Base-by-base conservation (phyloP, 1,140 invertebrate species). In the Drosophila nigromelanica region DNA sequence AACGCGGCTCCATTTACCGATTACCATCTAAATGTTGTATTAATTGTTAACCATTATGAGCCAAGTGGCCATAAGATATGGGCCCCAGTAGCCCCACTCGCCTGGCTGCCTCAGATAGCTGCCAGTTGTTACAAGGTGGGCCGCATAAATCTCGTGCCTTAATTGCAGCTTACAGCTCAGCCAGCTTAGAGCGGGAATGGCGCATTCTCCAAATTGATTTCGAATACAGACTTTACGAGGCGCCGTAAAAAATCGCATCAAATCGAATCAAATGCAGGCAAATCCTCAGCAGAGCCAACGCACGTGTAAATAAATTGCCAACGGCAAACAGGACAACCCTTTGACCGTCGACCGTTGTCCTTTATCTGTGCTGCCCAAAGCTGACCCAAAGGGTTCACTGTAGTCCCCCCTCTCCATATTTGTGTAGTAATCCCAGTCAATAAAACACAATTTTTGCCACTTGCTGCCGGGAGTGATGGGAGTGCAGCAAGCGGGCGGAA, bases 231-330 rank as follows among this genome's bases (percentile, higher is more conserved):
- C 58, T 83, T 83, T 83, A 83, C 52, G 62, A 80, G 73, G 18
- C 18, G 72, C 62, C 83, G 80, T 87, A 87, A 87, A 86, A 76
- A 79, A 82, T 82, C 71, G 82, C 55, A 87, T 87, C 82, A 87
- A 87, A 82, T 82, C 72, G 63, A 59, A 73, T 72, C 73, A 78
- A 87, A 76, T 78, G 73, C 69, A 67, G 48, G 55, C 64, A 86
- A 87, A 81, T 81, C 78, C 77, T 48, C 33, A 5, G 5, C 30
- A 18, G 27, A 72, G 77, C 77, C 73, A 52, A 37, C 56, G 63
- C 82, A 82, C 82, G 82, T 87, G 82, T 89, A 87, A 87, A 87
- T 87, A 87, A 87, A 87, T 87, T 79, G 83, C 71, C 68, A 81
- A 55, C 43, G 73, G 61, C 47, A 47, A 85, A 85, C 43, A 68